Evolutionary conservation across 2,888 invertebrate species (phyloP).

Genomic region (Oscheius sp.): DNA sequence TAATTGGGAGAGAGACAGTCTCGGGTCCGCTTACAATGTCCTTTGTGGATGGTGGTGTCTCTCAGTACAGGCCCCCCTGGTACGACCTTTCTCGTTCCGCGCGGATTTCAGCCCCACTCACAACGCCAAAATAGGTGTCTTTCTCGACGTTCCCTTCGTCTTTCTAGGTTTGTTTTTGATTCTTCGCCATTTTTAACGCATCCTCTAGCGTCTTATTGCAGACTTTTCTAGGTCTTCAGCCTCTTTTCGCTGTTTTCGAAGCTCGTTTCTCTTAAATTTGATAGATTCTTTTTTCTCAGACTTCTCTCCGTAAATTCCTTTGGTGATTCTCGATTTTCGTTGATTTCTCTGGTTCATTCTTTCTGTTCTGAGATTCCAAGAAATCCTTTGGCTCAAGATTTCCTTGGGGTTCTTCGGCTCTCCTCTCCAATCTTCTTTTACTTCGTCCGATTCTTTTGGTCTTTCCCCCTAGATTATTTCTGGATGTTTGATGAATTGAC

Average conservation of each 20-base stretch:
- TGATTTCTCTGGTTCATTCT: too few relatives aligned
- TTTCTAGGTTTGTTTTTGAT: neutral
- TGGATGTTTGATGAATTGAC: too few relatives aligned
- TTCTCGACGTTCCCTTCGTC: neutral
- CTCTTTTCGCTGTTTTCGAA: neutral
- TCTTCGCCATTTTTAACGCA: neutral
- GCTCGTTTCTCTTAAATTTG: too few relatives aligned
- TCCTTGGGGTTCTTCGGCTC: neutral
- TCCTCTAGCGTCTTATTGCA: neutral
- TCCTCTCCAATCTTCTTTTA: too few relatives aligned
- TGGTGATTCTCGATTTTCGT: too few relatives aligned
- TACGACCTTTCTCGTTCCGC: conserved; percentile 28
- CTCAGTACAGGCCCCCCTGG: conserved; percentile 24
- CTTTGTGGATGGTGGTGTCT: conserved; percentile 24
- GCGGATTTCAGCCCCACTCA: conserved; percentile 25
- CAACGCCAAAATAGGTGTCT: neutral
- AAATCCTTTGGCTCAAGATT: neutral
- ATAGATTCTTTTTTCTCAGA: too few relatives aligned
- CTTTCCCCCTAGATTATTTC: too few relatives aligned
- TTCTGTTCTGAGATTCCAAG: neutral
- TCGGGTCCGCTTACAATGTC: conserved; percentile 12
- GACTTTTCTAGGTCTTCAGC: neutral
- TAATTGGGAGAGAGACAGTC: too few relatives aligned
- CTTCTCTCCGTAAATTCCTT: neutral
- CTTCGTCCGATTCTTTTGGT: too few relatives aligned